Evolutionary conservation across 2,888 invertebrate genomes (phyloP).

Genomic region (Nomada flava): DNA sequence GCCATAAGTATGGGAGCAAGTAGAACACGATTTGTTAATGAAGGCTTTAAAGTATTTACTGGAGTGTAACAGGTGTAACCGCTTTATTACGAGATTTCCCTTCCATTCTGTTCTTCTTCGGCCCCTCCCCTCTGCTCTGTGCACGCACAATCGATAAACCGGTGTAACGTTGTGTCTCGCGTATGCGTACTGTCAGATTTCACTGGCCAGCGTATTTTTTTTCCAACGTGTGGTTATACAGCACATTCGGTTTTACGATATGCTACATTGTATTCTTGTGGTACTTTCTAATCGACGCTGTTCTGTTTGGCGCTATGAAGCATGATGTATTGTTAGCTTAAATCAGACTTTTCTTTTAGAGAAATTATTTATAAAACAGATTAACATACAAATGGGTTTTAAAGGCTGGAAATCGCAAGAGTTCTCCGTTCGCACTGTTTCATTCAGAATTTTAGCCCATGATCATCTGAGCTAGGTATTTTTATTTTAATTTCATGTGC

Average conservation of each 20-base stretch:
- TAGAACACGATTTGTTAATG: slow-evolving; percentile 55
- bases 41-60: slow-evolving; percentile 51
- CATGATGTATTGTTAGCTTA: not conserved
- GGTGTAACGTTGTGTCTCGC: slow-evolving; percentile 62
- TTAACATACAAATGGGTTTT: no score
- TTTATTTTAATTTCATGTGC: no score
- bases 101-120: slow-evolving; percentile 47
- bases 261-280: slow-evolving; percentile 3
- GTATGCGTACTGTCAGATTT: slow-evolving; percentile 66
- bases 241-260: not conserved
- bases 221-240: not conserved
- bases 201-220: slow-evolving; percentile 6
- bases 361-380: no score
- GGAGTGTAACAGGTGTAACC: slow-evolving; percentile 70
- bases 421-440: no score
- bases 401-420: no score
- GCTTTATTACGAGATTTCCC: slow-evolving; percentile 62
- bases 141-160: slow-evolving; percentile 71
- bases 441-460: no score
- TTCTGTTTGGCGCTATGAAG: not conserved
- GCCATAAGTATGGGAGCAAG: slow-evolving; percentile 20
- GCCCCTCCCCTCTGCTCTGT: slow-evolving; percentile 7
- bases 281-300: slow-evolving; percentile 1
- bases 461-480: no score
- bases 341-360: no score